phyloP scores from a whole-genome alignment of 2,888 invertebrate species.

The Crocallis elinguaria region DNA sequence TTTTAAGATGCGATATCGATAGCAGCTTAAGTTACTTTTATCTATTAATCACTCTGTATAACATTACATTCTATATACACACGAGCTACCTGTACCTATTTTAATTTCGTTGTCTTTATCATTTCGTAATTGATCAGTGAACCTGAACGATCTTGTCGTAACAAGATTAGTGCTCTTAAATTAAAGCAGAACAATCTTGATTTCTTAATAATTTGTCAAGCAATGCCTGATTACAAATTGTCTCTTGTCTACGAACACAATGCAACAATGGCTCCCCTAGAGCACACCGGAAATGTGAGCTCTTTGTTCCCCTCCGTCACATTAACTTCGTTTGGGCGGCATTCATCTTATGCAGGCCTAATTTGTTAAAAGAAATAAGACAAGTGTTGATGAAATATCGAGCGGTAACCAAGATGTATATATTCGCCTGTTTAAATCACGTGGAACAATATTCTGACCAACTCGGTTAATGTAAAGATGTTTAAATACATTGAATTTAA shows the following conservation, averaged over 20 bases:
- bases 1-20: constrained; percentile 16
- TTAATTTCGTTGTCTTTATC: constrained; percentile 14
- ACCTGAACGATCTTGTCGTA: constrained; percentile 24
- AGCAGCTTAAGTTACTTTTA: constrained; percentile 46
- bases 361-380: constrained; percentile 34
- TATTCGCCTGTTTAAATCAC: constrained; percentile 1
- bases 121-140: constrained; percentile 16
- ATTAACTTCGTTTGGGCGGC: constrained; percentile 47
- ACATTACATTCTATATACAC: constrained; percentile 52
- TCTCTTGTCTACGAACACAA: constrained; percentile 50
- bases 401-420: constrained; percentile 2
- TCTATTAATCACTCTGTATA: constrained; percentile 55
- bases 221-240: constrained; percentile 56
- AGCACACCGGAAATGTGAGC: constrained; percentile 49
- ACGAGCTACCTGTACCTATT: constrained; percentile 10
- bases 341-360: constrained; percentile 38
- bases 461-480: neutral
- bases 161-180: constrained; percentile 32
- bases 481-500: neutral
- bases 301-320: constrained; percentile 52
- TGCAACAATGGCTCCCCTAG: constrained; percentile 57
- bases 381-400: constrained; percentile 16
- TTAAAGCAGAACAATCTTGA: constrained; percentile 36
- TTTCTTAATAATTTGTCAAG: constrained; percentile 58
- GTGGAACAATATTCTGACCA: constrained; percentile 3